Percentiles rank a stretch among this genome's conserved stretches.
These are phyloP conservation scores for Tiaroga cobitis DNA, from an alignment of 2,797 vertebrate species.

Conservation along the genomic window DNA sequence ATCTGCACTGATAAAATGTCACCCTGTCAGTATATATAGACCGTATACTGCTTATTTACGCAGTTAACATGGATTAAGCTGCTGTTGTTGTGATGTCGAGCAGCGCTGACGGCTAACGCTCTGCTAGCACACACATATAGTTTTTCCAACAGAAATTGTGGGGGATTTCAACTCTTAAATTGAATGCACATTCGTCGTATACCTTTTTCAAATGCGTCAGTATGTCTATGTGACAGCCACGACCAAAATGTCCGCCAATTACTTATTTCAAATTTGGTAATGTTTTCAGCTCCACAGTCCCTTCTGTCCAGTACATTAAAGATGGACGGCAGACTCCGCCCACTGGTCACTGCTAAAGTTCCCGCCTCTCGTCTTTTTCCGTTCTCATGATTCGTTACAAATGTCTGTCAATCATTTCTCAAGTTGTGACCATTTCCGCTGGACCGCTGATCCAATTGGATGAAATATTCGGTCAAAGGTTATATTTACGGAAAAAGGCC, in stretches of 20 bases:
- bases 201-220: slow-evolving; percentile 80
- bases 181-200: slow-evolving; percentile 70
- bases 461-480: slow-evolving; percentile 52
- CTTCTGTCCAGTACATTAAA: slow-evolving; percentile 77
- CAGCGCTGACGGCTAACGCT: slow-evolving; percentile 48
- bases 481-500: slow-evolving; percentile 50
- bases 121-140: slow-evolving; percentile 46
- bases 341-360: slow-evolving; percentile 42
- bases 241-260: slow-evolving; percentile 76
- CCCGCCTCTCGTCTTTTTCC: slow-evolving; percentile 30
- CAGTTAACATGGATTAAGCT: slow-evolving; percentile 22
- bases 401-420: slow-evolving; percentile 49
- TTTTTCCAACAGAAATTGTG: slow-evolving; percentile 34
- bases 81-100: slow-evolving; percentile 40
- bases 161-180: slow-evolving; percentile 40
- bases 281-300: slow-evolving; percentile 83
- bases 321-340: slow-evolving; percentile 83
- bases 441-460: slow-evolving; percentile 60
- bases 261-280: slow-evolving; percentile 77
- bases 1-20: slow-evolving; percentile 1
- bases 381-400: slow-evolving; percentile 10
- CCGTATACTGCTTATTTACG: slow-evolving; percentile 6
- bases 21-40: not conserved
- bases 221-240: slow-evolving; percentile 76
- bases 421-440: slow-evolving; percentile 66